phyloP scores from a whole-genome alignment of 2,797 vertebrate species.

The Pseudochirops cupreus region DNA sequence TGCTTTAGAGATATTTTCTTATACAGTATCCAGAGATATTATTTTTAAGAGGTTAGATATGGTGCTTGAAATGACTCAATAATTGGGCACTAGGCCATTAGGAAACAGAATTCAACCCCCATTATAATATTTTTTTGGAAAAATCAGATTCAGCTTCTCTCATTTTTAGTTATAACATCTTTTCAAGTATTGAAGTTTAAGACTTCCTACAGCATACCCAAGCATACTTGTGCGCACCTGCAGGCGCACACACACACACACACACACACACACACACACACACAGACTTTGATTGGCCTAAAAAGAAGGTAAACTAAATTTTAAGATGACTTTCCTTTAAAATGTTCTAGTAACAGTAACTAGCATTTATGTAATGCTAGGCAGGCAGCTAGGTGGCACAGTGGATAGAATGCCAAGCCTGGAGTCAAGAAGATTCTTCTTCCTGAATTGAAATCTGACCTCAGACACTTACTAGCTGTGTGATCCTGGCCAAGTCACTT shows the following conservation, averaged over 20 bases:
- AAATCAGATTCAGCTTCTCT: slow-evolving; percentile 7
- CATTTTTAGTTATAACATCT: not conserved
- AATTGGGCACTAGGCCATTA: not conserved
- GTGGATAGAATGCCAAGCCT: not conserved
- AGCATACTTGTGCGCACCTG: not conserved
- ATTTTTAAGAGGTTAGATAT: not conserved
- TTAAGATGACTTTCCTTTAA: not conserved
- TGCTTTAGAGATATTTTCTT: not conserved
- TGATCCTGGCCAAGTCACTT: not conserved
- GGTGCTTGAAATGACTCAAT: not conserved
- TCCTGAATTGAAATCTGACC: not conserved
- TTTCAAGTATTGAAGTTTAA: not conserved
- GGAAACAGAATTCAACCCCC: not conserved
- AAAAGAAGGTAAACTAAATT: not conserved
- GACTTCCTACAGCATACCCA: not conserved
- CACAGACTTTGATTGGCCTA: not conserved
- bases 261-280: not conserved
- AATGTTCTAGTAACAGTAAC: not conserved
- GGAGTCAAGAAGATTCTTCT: not conserved
- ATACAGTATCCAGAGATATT: not conserved
- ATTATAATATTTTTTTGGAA: slow-evolving; percentile 43
- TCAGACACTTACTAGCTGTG: not conserved
- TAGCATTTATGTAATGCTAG: not conserved
- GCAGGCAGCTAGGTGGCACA: not conserved
- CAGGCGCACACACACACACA: too few species aligned